phyloP scores from a whole-genome alignment of 2,113 vertebrate species.

The Gymnobelideus leadbeateri region DNA sequence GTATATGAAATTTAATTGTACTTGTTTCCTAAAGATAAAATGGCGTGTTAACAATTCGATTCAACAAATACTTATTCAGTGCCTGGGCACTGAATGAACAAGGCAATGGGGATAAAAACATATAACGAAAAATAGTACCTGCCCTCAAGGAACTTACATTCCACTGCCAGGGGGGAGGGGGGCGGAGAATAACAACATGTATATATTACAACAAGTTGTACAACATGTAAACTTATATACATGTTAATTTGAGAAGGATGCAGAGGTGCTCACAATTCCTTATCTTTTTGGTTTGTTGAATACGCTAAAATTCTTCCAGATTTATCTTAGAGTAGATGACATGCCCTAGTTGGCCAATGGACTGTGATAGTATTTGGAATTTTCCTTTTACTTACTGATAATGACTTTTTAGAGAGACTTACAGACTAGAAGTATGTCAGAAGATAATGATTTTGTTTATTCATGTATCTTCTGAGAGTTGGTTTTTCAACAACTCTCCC shows the following conservation, averaged over 20 bases:
- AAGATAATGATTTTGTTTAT: not conserved
- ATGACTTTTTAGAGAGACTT: slow-evolving; percentile 37
- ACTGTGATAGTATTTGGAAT: slow-evolving; percentile 52
- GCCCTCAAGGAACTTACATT: not conserved
- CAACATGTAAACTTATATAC: too few relatives aligned
- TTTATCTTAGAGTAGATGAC: slow-evolving; percentile 72
- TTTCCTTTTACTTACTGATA: slow-evolving; percentile 17
- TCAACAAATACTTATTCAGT: not conserved
- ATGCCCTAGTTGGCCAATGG: slow-evolving; percentile 61
- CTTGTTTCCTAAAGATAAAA: slow-evolving; percentile 60
- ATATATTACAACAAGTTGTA: too few relatives aligned
- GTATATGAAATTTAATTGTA: slow-evolving; percentile 57
- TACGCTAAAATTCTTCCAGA: slow-evolving; percentile 15
- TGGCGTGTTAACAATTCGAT: not conserved
- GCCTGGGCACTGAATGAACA: not conserved
- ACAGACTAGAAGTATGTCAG: not conserved
- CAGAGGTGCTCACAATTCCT: not conserved
- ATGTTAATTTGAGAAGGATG: not conserved
- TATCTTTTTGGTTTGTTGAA: not conserved
- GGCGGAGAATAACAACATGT: too few relatives aligned
- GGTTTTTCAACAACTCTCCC: not conserved
- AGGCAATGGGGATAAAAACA: not conserved
- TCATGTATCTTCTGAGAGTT: slow-evolving; percentile 32
- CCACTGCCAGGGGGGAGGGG: not conserved
- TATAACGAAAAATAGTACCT: not conserved